These are phyloP conservation scores for Caenorhabditis doughertyi DNA, from an alignment of 2,888 invertebrate species.

Conservation along the genomic window DNA sequence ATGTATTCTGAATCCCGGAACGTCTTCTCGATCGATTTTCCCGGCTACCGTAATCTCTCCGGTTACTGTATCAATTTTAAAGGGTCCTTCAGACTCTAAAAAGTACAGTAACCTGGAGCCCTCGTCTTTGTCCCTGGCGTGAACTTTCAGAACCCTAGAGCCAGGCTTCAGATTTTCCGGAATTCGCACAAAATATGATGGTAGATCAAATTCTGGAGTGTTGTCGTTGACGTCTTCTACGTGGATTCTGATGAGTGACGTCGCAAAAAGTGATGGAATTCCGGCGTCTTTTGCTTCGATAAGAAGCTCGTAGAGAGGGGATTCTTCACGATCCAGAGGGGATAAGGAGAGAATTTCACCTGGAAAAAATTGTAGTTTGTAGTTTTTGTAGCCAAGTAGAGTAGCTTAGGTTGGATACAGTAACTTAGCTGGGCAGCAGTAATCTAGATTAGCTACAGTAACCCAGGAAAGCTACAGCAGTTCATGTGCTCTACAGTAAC, in stretches of 20 bases:
- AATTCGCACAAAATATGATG: constrained; percentile 73
- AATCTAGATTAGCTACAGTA: too few relatives aligned
- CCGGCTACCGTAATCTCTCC: constrained; percentile 92
- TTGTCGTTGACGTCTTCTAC: constrained; percentile 75
- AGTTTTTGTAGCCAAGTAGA: too few relatives aligned
- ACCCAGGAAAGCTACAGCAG: too few relatives aligned
- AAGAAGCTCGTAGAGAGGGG: constrained; percentile 53
- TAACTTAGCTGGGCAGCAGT: too few relatives aligned
- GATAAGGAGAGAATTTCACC: constrained; percentile 58
- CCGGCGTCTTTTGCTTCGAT: constrained; percentile 69
- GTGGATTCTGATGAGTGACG: constrained; percentile 58
- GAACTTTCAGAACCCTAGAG: constrained; percentile 88
- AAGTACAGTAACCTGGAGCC: constrained; percentile 85
- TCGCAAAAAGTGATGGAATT: constrained; percentile 43
- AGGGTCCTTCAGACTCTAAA: constrained; percentile 85
- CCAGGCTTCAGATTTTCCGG: constrained; percentile 85
- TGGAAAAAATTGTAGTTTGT: too few relatives aligned
- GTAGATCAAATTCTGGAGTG: constrained; percentile 85
- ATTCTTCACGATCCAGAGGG: constrained; percentile 67
- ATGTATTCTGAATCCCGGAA: constrained; percentile 90
- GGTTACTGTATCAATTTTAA: constrained; percentile 91
- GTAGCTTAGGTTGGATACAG: too few relatives aligned
- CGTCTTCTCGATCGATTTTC: constrained; percentile 92
- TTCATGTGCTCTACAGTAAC: too few relatives aligned
- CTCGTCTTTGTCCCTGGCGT: constrained; percentile 91